Evolutionary conservation across 2,113 vertebrate species (phyloP), one percentile per base, ranked within the genome.

Genomic region (Lonchura striata): DNA sequence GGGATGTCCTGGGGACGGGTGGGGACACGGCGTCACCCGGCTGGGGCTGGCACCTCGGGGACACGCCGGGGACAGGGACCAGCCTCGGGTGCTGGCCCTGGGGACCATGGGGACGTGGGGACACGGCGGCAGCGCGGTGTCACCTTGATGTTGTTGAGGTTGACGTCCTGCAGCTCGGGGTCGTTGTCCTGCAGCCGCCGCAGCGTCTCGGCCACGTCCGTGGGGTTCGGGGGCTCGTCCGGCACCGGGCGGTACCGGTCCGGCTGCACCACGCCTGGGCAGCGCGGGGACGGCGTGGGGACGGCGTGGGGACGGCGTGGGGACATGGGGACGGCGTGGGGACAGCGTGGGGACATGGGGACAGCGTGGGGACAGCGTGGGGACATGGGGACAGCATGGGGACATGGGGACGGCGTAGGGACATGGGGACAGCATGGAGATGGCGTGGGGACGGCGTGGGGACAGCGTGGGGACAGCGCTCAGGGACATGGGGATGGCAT

Each of bases 141-240:
- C 78, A 99, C 99, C 99, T 99, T 98, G 96, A 99, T 99, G 95
- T 99, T 99, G 97, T 99, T 99, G 83, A 99, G 98, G 98, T 99
- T 99, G 96, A 99, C 98, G 3, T 99, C 98, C 21, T 96, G 98
- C 95, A 99, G 96, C 7, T 96, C 87, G 60, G 97, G 98, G 86
- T 99, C 99, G 4, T 99, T 98, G 92, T 96, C 98, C 88, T 97
- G 97, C 95, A 99, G 98, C 50, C 98, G 98, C 90, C 78, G 95
- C 87, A 99, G 97, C 5, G 99, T 99, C 56, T 99, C 99, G 80
- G 99, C 99, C 53, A 99, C 98, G 15, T 99, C 98, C 82, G 99
- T 99, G 88, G 98, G 96, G 78, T 99, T 99, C 1, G 99, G 99
- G 6, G 98, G 99, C 87, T 99, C 99, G 0, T 99, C 99, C 0